phyloP scores from a whole-genome alignment of 1,140 invertebrate genomes.

The Drosophila sp. region DNA sequence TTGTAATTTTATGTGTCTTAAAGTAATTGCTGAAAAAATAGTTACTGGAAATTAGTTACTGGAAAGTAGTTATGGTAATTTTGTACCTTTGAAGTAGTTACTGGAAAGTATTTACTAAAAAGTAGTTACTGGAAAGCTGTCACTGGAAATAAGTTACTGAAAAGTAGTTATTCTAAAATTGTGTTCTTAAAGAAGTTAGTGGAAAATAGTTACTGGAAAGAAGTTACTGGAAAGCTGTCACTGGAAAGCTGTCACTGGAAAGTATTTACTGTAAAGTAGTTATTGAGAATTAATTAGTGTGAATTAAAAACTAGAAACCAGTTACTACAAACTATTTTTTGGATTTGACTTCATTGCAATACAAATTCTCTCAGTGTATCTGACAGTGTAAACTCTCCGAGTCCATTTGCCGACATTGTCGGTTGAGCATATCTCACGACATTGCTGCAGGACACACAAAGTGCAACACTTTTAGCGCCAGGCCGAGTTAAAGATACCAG shows the following conservation, averaged over 20 bases:
- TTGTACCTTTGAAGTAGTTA: not conserved
- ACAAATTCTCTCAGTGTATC: conserved; percentile 19
- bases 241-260: not conserved
- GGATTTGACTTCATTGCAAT: too few species aligned
- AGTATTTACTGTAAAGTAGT: not conserved
- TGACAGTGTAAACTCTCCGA: conserved; percentile 8
- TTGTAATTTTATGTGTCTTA: not conserved
- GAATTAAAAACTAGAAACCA: not conserved
- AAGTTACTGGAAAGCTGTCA: not conserved
- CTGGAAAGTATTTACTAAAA: not conserved
- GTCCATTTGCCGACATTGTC: conserved; percentile 32
- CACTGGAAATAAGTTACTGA: not conserved
- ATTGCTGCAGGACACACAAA: conserved; percentile 52
- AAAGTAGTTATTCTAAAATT: not conserved
- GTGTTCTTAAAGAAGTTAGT: too few species aligned
- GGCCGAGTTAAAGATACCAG: conserved; percentile 7
- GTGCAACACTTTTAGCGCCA: conserved; percentile 55
- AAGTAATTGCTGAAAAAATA: too few species aligned
- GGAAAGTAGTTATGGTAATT: not conserved
- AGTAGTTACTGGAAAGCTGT: not conserved
- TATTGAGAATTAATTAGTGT: too few species aligned
- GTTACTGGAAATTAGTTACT: not conserved
- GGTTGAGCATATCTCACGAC: conserved; percentile 51
- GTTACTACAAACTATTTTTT: not conserved
- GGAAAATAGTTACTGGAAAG: not conserved